Evolutionary conservation across 2,113 vertebrate genomes (phyloP), one percentile per base, ranked within the genome.

Genomic region (Serranochromis macrocephalus): DNA sequence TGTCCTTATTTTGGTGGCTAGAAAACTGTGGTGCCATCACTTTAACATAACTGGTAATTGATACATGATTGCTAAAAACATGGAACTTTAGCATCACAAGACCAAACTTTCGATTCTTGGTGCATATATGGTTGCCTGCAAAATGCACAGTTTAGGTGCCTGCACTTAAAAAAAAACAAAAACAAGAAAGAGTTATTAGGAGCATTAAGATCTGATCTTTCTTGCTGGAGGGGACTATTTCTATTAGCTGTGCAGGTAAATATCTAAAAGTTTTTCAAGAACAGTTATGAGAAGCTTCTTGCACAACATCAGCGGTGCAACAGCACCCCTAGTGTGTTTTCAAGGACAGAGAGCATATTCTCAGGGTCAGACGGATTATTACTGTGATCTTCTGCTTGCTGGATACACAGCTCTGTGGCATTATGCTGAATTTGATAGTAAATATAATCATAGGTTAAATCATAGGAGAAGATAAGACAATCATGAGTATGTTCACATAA

Each of bases 291-390:
- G 66, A 17, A 87, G 33, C 42, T 68, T 45, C 63, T 73, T 80
- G 19, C 16, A 54, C 10, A 9, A 7, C 1, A 4, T 49, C 17
- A 78, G 24, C n/a, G 42, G 80, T 54, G 79, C 85, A 80, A 82
- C 84, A 89, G 85, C 85, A 40, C 71, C 87, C 81, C 53, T 78
- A 82, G 81, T 85, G 81, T 14, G 68, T 86, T 85, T 83, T 40
- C 9, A 58, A 68, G 33, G 81, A 84, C 26, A 81, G 11, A 78
- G 40, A 16, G 11, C 17, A 68, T 17, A 55, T 7, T 47, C 26
- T 83, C 10, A 42, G 14, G 57, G 83, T 49, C 55, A 57, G 14
- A 68, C n/a, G 14, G 38, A 81, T 84, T 83, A 87, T 71, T 53
- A 51, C 33, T 75, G 51, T 75, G 61, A 83, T 79, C 47, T 80